Evolutionary conservation across 2,797 vertebrate genomes (phyloP), one percentile per base, ranked within the genome.

Genomic region (Aulostomus chinensis): DNA sequence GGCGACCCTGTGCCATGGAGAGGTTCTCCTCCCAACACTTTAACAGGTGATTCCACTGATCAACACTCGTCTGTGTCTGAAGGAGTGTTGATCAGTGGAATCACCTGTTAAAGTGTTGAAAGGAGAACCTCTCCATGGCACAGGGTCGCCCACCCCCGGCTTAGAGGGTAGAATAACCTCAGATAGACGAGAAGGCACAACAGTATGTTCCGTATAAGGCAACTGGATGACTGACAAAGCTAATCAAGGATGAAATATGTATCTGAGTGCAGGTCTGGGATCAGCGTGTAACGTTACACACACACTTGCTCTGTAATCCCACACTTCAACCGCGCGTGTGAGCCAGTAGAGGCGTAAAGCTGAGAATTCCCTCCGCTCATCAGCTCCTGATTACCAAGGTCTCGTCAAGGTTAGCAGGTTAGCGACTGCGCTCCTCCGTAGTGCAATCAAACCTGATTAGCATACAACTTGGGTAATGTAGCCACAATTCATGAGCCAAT

Each of bases 361-460:
- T 36, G 26, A 66, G 26, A 35, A 68, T 54, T 53, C 41, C 58
- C 58, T 49, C 28, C 28, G 34, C 66, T 77, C 77, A 85, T 87
- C 83, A 81, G 62, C 43, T 65, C 68, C 73, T 81, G 80, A 90
- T 87, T 84, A 81, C 53, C 73, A 69, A 43, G 54, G 73, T 76
- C 74, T 89, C 66, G 59, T 85, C 76, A 78, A 89, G 80, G 84
- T 88, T 78, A 87, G 68, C 56, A 46, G 51, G 68, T 25, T 25
- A 25, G 24, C 4, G 24, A 75, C 36, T 39, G 38, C 69, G 66
- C 55, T 74, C 58, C 73, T 78, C 76, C 64, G 68, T 77, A 67
- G 74, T 73, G 79, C 78, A 88, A 85, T 85, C 80, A 84, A 73
- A 83, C 74, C 68, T 86, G 85, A 88, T 88, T 86, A 88, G 71